phyloP scores from a whole-genome alignment of 2,888 invertebrate genomes.

The Belgica antarctica region DNA sequence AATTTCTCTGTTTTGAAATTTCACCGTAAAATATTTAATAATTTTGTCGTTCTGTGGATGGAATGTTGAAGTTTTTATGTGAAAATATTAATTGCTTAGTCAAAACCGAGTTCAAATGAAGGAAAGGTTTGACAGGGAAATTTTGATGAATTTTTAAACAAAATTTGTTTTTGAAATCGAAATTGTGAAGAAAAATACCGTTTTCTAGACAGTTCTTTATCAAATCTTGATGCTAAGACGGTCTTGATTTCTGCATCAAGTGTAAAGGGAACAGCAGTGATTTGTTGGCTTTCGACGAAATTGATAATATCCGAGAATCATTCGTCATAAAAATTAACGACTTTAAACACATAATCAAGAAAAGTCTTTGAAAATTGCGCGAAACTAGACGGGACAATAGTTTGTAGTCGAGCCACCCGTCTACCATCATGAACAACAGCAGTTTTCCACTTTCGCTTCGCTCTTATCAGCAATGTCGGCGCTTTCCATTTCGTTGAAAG shows the following conservation, averaged over 20 bases:
- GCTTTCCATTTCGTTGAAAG: conserved; percentile 6
- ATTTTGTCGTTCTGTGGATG: neutral
- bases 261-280: too few species aligned
- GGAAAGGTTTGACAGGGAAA: too few species aligned
- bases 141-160: conserved; percentile 1
- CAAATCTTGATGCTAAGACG: too few species aligned
- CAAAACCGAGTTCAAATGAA: neutral
- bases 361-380: too few species aligned
- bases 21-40: neutral
- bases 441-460: neutral
- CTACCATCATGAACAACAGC: neutral
- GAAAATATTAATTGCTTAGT: neutral
- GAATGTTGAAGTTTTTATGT: neutral
- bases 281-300: neutral
- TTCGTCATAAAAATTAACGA: too few species aligned
- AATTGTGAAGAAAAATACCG: too few species aligned
- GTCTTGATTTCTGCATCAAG: too few species aligned
- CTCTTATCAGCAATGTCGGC: neutral
- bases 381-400: conserved; percentile 1
- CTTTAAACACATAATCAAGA: too few species aligned
- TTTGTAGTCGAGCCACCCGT: conserved; percentile 4
- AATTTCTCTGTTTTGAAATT: neutral
- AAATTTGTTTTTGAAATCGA: too few species aligned
- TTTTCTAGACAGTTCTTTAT: too few species aligned
- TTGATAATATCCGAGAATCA: too few species aligned